Evolutionary conservation across 2,888 invertebrate species (phyloP).

Genomic region (Ariolimax columbianus): DNA sequence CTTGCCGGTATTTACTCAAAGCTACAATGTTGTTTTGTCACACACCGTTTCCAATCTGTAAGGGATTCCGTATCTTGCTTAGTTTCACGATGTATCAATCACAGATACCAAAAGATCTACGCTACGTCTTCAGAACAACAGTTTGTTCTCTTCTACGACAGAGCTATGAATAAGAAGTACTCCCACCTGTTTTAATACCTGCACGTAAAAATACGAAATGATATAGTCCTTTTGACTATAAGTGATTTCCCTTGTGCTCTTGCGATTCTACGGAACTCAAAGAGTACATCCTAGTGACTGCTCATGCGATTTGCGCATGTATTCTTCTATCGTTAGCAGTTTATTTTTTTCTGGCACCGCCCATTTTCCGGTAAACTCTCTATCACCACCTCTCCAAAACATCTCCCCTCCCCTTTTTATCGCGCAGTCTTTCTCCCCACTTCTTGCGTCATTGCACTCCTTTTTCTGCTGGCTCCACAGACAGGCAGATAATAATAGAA

Average conservation of each 20-base stretch:
- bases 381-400: background rate
- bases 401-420: background rate
- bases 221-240: background rate
- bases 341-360: constrained; percentile 1
- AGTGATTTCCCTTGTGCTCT: background rate
- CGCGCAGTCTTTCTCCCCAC: background rate
- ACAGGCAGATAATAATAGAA: background rate
- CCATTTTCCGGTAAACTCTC: constrained; percentile 4
- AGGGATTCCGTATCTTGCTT: background rate
- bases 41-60: too few species aligned
- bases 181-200: background rate
- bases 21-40: too few species aligned
- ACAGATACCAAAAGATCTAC: background rate
- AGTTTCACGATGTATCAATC: background rate
- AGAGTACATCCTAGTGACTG: background rate
- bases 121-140: background rate
- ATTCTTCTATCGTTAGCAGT: background rate
- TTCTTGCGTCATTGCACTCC: constrained; percentile 5
- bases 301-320: background rate
- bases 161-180: background rate
- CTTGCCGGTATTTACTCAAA: background rate
- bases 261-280: background rate
- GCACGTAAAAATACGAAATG: background rate
- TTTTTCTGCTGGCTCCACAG: background rate
- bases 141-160: background rate